Conservation (phyloP, 2,888 invertebrate genomes). For the Lottia gigantea region DNA sequence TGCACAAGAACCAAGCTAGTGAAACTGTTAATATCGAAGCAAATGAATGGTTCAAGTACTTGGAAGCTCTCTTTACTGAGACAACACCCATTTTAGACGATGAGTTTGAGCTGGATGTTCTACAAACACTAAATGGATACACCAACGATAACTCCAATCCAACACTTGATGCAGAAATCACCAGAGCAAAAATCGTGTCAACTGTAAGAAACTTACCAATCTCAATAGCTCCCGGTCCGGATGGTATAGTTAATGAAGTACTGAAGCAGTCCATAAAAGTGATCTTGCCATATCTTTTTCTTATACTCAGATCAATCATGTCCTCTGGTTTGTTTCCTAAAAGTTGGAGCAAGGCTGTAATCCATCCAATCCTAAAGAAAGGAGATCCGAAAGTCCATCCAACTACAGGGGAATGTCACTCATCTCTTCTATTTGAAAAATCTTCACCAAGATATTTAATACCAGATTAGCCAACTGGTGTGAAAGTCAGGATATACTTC, state of each 20-base stretch:
- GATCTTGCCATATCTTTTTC: slow-evolving; percentile 7
- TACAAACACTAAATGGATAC: background rate
- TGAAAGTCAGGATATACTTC: background rate
- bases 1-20: background rate
- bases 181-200: background rate
- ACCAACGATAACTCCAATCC: background rate
- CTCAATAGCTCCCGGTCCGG: slow-evolving; percentile 7
- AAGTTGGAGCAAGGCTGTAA: background rate
- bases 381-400: background rate
- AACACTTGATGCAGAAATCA: background rate
- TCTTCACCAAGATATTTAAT: slow-evolving; percentile 8
- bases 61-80: background rate
- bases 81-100: background rate
- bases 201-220: background rate
- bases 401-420: slow-evolving; percentile 14
- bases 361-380: slow-evolving; percentile 6
- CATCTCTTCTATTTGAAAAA: background rate
- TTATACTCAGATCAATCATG: slow-evolving; percentile 3
- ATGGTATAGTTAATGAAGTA: slow-evolving; percentile 20
- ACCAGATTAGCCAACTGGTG: slow-evolving; percentile 12
- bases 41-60: background rate
- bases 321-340: slow-evolving; percentile 8
- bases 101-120: background rate
- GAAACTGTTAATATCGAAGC: background rate
- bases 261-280: slow-evolving; percentile 11